Percentiles rank a stretch among this genome's conserved stretches.
These are phyloP conservation scores for Cyphomyrmex costatus DNA, from an alignment of 1,140 invertebrate species.

Conservation along the genomic window DNA sequence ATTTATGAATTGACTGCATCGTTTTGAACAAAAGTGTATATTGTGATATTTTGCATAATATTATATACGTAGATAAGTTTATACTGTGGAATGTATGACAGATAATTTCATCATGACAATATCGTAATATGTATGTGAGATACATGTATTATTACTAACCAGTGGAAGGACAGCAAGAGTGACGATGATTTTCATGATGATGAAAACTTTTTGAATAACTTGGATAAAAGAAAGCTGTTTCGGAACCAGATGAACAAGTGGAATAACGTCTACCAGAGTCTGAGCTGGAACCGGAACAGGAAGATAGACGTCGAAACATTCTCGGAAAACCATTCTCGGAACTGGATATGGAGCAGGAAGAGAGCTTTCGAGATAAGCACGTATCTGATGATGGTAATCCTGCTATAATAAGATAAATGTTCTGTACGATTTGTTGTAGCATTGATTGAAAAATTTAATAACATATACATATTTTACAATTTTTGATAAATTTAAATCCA, in stretches of 20 bases:
- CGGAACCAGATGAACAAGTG: slow-evolving; percentile 84
- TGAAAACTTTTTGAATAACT: slow-evolving; percentile 80
- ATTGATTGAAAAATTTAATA: not conserved
- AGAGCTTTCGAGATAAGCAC: slow-evolving; percentile 89
- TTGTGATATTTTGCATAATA: not conserved
- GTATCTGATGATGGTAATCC: slow-evolving; percentile 87
- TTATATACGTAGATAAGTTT: not conserved
- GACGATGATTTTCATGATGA: slow-evolving; percentile 81
- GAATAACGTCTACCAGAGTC: slow-evolving; percentile 84
- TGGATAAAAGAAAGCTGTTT: slow-evolving; percentile 81
- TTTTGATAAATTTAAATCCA: not conserved
- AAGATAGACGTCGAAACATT: slow-evolving; percentile 81
- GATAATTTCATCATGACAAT: not conserved
- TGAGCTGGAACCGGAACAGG: slow-evolving; percentile 84
- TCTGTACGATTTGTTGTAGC: not conserved
- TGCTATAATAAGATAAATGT: slow-evolving; percentile 50
- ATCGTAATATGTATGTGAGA: not conserved
- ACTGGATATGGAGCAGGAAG: slow-evolving; percentile 88
- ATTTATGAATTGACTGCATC: not conserved
- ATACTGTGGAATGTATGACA: not conserved
- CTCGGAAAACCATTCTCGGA: slow-evolving; percentile 84
- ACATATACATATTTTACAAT: not conserved
- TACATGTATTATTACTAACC: slow-evolving; percentile 52
- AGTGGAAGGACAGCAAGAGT: slow-evolving; percentile 83
- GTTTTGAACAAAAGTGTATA: not conserved